phyloP scores from a whole-genome alignment of 92 coral and sea anemone genomes.

The Phymanthus crucifer region DNA sequence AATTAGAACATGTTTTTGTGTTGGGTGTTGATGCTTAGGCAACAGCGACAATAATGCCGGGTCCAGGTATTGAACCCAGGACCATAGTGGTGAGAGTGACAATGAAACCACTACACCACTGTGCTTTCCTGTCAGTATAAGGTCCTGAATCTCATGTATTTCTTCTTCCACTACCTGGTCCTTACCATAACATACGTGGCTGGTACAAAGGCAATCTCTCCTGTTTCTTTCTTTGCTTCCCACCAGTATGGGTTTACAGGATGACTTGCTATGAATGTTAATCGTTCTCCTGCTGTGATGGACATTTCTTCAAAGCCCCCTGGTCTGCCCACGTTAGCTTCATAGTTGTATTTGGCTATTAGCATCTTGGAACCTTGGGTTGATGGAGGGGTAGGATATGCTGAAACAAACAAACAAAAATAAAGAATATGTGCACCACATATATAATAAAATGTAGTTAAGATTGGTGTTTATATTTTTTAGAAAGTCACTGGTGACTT shows the following conservation, averaged over 20 bases:
- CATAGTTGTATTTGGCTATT: constrained; percentile 85
- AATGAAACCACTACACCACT: too few relatives aligned
- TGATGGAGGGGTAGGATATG: constrained; percentile 46
- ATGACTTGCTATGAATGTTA: constrained; percentile 72
- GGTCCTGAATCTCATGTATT: neutral
- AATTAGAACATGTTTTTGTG: too few relatives aligned
- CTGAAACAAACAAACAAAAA: constrained; percentile 10
- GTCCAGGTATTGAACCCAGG: too few relatives aligned
- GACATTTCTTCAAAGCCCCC: constrained; percentile 95
- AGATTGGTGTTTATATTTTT: too few relatives aligned
- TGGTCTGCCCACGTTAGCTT: constrained; percentile 70
- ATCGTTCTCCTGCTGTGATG: constrained; percentile 72
- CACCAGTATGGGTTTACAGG: constrained; percentile 90
- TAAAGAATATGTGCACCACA: too few relatives aligned
- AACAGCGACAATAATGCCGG: too few relatives aligned
- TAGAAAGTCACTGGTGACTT: too few relatives aligned
- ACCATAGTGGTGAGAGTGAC: too few relatives aligned
- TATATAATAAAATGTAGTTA: too few relatives aligned
- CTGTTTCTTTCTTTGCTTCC: constrained; percentile 67
- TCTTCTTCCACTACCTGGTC: too few relatives aligned
- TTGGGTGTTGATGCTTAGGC: too few relatives aligned
- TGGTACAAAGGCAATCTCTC: constrained; percentile 79
- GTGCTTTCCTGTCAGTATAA: too few relatives aligned
- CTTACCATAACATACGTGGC: constrained; percentile 86
- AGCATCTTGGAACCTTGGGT: constrained; percentile 56